Evolutionary conservation across 2,888 invertebrate genomes (phyloP).

Genomic region (Apamea monoglypha): DNA sequence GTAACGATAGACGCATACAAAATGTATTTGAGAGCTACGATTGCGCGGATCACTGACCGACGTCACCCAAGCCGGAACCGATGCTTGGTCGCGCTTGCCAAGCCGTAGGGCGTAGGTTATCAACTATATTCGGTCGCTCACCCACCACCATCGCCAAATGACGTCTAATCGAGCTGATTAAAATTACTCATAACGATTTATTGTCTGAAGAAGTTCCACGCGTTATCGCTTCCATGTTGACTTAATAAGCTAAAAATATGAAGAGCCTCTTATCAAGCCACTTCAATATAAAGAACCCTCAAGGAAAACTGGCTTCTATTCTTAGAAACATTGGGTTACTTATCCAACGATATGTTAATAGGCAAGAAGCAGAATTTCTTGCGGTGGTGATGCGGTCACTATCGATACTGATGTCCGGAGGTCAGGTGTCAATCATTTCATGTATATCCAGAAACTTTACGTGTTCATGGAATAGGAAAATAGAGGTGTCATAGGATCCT

Average conservation of each 20-base stretch:
- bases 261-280: conserved; percentile 6
- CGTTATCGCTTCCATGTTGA: conserved; percentile 44
- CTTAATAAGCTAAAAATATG: conserved; percentile 24
- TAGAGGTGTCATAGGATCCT: not conserved
- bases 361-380: conserved; percentile 27
- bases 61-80: conserved; percentile 45
- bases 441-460: conserved; percentile 18
- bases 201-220: conserved; percentile 29
- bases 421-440: conserved; percentile 22
- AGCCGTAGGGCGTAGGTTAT: conserved; percentile 60
- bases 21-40: conserved; percentile 34
- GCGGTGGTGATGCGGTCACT: conserved; percentile 49
- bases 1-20: conserved; percentile 47
- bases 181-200: conserved; percentile 32
- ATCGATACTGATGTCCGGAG: conserved; percentile 25
- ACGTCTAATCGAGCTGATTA: conserved; percentile 40
- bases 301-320: conserved; percentile 31
- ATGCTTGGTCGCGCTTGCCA: conserved; percentile 52
- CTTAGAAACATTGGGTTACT: not conserved
- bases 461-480: not conserved
- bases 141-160: conserved; percentile 45
- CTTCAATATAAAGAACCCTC: not conserved
- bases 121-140: conserved; percentile 60
- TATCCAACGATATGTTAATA: conserved; percentile 10
- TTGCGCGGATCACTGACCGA: conserved; percentile 57